These are phyloP conservation scores for Berghia stephanieae DNA, from an alignment of 1,140 invertebrate species.

Conservation along the genomic window DNA sequence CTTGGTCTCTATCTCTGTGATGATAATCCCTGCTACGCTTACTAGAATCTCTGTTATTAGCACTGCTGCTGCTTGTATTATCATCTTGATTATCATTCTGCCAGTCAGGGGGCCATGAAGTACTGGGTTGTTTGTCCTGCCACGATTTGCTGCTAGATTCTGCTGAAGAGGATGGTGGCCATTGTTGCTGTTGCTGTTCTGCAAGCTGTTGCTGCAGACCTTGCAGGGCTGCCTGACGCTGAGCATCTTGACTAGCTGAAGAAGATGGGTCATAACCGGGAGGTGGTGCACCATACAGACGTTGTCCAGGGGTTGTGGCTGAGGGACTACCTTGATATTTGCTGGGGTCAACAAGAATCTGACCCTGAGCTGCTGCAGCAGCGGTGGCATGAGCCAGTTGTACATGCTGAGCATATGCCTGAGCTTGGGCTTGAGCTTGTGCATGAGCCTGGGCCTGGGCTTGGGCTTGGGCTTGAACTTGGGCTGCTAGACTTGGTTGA, in stretches of 20 bases:
- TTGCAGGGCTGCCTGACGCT: slow-evolving; percentile 23
- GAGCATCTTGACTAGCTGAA: not conserved
- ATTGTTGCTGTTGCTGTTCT: slow-evolving; percentile 29
- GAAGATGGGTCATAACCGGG: slow-evolving; percentile 12
- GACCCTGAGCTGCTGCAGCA: slow-evolving; percentile 18
- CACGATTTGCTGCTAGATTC: slow-evolving; percentile 21
- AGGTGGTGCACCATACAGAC: slow-evolving; percentile 3
- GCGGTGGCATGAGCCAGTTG: slow-evolving; percentile 21
- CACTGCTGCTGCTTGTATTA: not conserved
- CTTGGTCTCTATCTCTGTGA: slow-evolving; percentile 19
- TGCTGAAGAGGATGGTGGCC: not conserved
- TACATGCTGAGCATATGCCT: no score
- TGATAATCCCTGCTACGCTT: slow-evolving; percentile 25
- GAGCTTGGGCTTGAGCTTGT: no score
- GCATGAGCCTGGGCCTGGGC: slow-evolving; percentile 20
- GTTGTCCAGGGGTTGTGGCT: not conserved
- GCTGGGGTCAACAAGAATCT: slow-evolving; percentile 11
- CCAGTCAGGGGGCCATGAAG: slow-evolving; percentile 5
- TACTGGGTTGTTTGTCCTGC: not conserved
- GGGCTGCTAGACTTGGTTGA: no score
- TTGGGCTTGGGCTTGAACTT: slow-evolving; percentile 10
- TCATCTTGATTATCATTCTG: not conserved
- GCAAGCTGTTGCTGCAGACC: slow-evolving; percentile 11
- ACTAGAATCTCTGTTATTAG: slow-evolving; percentile 15
- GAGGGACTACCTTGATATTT: slow-evolving; percentile 23